phyloP scores from a whole-genome alignment of 2,797 vertebrate genomes.

The Falco cherrug region DNA sequence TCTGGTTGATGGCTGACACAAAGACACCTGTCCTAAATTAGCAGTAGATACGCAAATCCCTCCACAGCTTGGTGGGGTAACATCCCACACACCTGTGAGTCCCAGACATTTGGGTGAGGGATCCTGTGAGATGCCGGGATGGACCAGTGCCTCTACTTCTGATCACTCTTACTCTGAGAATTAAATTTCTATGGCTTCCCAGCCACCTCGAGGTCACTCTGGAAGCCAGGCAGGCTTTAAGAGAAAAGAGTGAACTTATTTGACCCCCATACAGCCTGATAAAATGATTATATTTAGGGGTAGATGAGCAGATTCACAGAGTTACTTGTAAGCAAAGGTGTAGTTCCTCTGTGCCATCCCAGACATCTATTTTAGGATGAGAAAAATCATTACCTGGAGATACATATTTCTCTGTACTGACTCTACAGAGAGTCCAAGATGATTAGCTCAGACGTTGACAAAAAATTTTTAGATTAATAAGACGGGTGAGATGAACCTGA shows the following conservation, averaged over 20 bases:
- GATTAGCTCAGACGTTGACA: background rate
- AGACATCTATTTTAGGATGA: background rate
- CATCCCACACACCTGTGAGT: background rate
- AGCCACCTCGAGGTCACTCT: background rate
- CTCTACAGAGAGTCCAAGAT: background rate
- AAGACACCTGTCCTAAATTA: background rate
- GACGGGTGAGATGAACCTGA: background rate
- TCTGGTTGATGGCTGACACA: background rate
- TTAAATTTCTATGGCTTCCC: background rate
- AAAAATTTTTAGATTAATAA: background rate
- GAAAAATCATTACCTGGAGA: background rate
- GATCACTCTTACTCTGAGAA: background rate
- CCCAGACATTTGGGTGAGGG: background rate
- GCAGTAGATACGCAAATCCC: background rate
- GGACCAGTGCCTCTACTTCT: background rate
- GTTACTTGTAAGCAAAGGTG: background rate
- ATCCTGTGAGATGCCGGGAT: rapidly evolving
- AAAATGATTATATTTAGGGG: background rate
- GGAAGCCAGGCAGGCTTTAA: background rate
- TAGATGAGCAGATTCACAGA: background rate
- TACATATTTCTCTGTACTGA: background rate
- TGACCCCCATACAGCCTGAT: background rate
- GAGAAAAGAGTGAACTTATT: background rate
- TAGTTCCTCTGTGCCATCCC: background rate
- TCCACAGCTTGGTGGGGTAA: background rate